Percentiles rank a stretch among this genome's conserved stretches.
Conservation (phyloP, 2,113 vertebrate genomes). For the Pygoscelis adeliae region DNA sequence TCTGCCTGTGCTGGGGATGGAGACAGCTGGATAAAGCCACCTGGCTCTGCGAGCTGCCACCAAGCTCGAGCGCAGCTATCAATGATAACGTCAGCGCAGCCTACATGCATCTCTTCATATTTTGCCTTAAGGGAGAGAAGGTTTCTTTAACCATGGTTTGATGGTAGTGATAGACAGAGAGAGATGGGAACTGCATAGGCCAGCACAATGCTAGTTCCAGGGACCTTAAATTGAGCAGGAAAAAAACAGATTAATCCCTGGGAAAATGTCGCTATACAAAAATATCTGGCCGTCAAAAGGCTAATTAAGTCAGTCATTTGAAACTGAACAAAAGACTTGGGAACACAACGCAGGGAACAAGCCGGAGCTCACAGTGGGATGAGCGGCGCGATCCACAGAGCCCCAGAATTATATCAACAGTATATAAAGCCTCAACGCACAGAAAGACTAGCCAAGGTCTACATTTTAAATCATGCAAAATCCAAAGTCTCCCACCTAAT, state of each 20-base stretch:
- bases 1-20: not conserved
- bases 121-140: conserved; percentile 3
- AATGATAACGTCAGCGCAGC: not conserved
- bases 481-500: not conserved
- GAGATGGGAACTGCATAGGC: not conserved
- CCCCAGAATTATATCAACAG: not conserved
- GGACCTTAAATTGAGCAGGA: not conserved
- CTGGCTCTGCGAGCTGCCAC: not conserved
- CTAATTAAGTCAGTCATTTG: not conserved
- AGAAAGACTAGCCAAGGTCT: not conserved
- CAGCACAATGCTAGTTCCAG: not conserved
- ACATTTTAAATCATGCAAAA: not conserved
- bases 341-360: not conserved
- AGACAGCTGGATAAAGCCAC: conserved; percentile 18
- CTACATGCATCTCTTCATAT: not conserved
- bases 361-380: not conserved
- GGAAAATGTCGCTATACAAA: not conserved
- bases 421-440: fast-evolving
- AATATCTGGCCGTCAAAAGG: not conserved
- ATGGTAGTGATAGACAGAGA: not conserved
- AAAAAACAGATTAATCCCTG: not conserved
- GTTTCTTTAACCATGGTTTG: not conserved
- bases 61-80: not conserved
- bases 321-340: not conserved
- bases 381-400: not conserved